Percentiles rank a stretch among this genome's conserved stretches.
These are phyloP conservation scores for Coleophora flavipennella DNA, from an alignment of 2,888 invertebrate genomes.

Conservation along the genomic window DNA sequence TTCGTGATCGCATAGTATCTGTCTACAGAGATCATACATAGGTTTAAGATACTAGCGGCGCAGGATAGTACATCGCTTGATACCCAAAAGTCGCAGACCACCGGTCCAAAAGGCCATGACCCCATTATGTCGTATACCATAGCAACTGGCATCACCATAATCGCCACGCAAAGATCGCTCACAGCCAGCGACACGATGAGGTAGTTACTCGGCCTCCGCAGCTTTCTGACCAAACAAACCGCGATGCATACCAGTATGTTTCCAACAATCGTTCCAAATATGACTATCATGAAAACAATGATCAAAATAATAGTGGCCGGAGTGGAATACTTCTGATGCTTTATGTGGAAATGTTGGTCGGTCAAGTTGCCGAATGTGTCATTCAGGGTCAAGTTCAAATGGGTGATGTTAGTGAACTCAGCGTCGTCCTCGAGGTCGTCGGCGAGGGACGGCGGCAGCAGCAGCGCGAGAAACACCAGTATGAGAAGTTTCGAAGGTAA, in stretches of 20 bases:
- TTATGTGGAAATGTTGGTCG: conserved; percentile 36
- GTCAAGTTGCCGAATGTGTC: conserved; percentile 47
- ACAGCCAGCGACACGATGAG: conserved; percentile 95
- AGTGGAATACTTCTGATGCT: conserved; percentile 57
- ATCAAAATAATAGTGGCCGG: conserved; percentile 77
- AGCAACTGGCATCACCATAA: conserved; percentile 98
- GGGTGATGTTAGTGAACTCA: conserved; percentile 34
- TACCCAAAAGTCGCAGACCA: conserved; percentile 96
- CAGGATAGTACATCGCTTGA: conserved; percentile 97
- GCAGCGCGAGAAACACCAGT: conserved; percentile 49
- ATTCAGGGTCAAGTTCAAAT: conserved; percentile 42
- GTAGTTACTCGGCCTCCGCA: conserved; percentile 92
- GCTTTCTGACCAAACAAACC: conserved; percentile 92
- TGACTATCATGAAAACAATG: conserved; percentile 81
- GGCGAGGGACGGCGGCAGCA: conserved; percentile 38
- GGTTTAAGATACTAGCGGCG: conserved; percentile 97
- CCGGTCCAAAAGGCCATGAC: conserved; percentile 93
- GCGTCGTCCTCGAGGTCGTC: conserved; percentile 38
- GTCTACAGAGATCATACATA: conserved; percentile 98
- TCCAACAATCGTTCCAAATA: conserved; percentile 86
- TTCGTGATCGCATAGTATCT: conserved; percentile 94
- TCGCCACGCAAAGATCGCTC: conserved; percentile 95
- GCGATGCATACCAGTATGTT: conserved; percentile 96
- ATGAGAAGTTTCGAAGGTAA: conserved; percentile 69
- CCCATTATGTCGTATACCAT: conserved; percentile 94